phyloP scores from a whole-genome alignment of 2,113 vertebrate species.

The Parotia lawesii region DNA sequence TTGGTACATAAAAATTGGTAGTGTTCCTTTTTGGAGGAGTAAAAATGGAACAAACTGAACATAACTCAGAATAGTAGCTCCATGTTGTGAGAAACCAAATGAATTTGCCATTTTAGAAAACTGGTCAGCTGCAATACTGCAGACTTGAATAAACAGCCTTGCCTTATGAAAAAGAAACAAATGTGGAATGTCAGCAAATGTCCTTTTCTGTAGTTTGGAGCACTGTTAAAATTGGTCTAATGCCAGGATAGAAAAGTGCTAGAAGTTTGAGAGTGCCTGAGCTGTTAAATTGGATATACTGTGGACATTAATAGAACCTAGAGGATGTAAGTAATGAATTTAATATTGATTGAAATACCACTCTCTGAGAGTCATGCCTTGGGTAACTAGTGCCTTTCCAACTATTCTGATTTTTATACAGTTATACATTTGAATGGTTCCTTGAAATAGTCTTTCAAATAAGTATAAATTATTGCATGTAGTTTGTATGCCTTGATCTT shows the following conservation, averaged over 20 bases:
- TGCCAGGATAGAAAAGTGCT: not conserved
- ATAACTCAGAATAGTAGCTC: not conserved
- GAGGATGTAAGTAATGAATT: constrained; percentile 55
- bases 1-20: not conserved
- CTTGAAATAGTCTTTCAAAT: constrained; percentile 58
- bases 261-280: not conserved
- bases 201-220: not conserved
- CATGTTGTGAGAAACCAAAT: not conserved
- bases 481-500: constrained; percentile 63
- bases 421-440: constrained; percentile 39
- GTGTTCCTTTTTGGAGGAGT: not conserved
- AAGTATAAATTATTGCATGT: constrained; percentile 45
- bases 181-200: not conserved
- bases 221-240: not conserved
- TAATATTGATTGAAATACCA: constrained; percentile 44
- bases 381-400: constrained; percentile 35
- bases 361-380: constrained; percentile 30
- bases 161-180: not conserved
- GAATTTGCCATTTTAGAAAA: not conserved
- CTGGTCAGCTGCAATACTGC: not conserved
- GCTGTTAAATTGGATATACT: constrained; percentile 7
- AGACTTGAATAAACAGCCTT: not conserved
- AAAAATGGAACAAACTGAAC: not conserved
- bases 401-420: constrained; percentile 18
- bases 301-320: constrained; percentile 44